Evolutionary conservation across 2,888 invertebrate genomes (phyloP).

Genomic region (Pheosia gnoma): DNA sequence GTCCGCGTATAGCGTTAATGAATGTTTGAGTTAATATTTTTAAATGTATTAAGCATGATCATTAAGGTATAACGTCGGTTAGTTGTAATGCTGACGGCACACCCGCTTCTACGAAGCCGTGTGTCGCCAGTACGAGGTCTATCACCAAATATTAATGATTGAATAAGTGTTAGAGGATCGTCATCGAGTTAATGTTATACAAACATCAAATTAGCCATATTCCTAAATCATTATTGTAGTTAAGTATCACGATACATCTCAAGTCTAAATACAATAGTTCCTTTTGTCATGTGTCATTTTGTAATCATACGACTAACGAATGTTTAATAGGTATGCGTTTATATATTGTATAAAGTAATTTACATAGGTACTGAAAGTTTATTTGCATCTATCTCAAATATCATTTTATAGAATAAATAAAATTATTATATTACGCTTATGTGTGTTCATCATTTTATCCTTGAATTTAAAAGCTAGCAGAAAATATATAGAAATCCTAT

Average conservation of each 20-base stretch:
- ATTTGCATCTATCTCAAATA: constrained; percentile 81
- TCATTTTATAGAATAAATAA: constrained; percentile 81
- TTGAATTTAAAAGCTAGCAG: not conserved
- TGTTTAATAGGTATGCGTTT: constrained; percentile 69
- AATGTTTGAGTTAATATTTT: constrained; percentile 34
- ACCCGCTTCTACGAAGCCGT: not conserved
- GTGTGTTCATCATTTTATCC: constrained; percentile 33
- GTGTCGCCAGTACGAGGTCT: constrained; percentile 32
- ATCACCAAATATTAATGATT: constrained; percentile 73
- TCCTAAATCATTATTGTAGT: constrained; percentile 64
- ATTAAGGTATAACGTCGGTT: constrained; percentile 19
- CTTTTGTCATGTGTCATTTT: constrained; percentile 83
- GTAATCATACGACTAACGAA: constrained; percentile 74
- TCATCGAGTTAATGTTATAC: constrained; percentile 61
- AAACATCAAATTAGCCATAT: constrained; percentile 70
- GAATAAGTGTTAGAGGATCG: constrained; percentile 57
- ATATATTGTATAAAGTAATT: constrained; percentile 76
- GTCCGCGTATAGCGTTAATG: constrained; percentile 28
- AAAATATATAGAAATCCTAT: not conserved
- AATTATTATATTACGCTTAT: constrained; percentile 59
- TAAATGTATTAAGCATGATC: constrained; percentile 23
- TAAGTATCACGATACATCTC: constrained; percentile 68
- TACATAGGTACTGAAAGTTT: constrained; percentile 64
- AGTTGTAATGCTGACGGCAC: constrained; percentile 22
- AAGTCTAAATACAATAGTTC: constrained; percentile 82